Evolutionary conservation across 1,140 invertebrate species (phyloP), one percentile per base, ranked within the genome.

Genomic region (Hyles vespertilio): DNA sequence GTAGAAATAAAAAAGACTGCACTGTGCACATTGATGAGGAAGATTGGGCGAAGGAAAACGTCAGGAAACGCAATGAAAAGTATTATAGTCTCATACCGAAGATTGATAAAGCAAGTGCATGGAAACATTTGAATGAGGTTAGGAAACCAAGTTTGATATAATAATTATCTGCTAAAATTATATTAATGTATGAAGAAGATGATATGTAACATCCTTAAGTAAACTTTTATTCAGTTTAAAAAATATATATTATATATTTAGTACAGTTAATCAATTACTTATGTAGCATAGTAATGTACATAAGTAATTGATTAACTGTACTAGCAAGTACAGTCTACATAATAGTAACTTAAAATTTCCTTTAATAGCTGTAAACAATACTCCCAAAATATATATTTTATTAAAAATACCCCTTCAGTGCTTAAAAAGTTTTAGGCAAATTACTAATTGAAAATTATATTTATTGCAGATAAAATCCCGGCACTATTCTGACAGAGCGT

Each of bases 1-100:
- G 93, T 72, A 91, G 96, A 59, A 93, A 95, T 71, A 96, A 95
- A 78, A 96, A 95, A 74, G 83, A 93, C 1, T 97, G 95, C 71
- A 88, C 89, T 3, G 94, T 95, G 78, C 92, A 91, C 65, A 81
- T 93, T 10, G 89, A 91, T 49, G 86, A 92, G 71, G 90, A 91
- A 46, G 87, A 92, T 56, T 81, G 88, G 73, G 45, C 85, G 40
- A 84, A 82, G 46, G 90, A 91, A 65, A 71, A 61, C 53, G 79
- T 89, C 2, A 75, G 60, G 65, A 86, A 88, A 67, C 80, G 90
- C 47, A 83, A 91, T 63, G 72, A 84, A 61, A 81, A 84, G 46
- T 92, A 91, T 83, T 84, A 90, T 58, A 71, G 72, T 43, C 74
- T 92, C 56, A 89, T 77, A 44, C 88, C 90, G 34, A 90, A 91